Evolutionary conservation across 92 coral and sea anemone species (phyloP), one percentile per base, ranked within the genome.

Genomic region (Actinernus sp.): DNA sequence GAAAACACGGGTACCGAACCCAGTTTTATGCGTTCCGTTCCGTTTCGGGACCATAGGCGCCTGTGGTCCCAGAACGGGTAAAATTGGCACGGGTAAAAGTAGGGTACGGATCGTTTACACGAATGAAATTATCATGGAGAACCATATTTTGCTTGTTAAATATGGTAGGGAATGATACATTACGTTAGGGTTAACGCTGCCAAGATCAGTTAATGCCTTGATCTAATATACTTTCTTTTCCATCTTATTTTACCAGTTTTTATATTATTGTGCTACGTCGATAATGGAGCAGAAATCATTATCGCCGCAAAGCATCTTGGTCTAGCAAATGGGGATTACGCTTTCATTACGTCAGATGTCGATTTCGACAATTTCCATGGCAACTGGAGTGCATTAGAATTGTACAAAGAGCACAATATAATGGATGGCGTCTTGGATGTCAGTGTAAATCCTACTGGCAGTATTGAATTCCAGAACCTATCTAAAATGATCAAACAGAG

Each of bases 311-410:
- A 26, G 40, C 23, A 39, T 20, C 67, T 36, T 20, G 46, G 39
- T 34, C 31, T 60, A 23, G 29, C 67, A 18, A 60, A 60, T 28
- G 67, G 67, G 14, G 50, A 60, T 9, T 60, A 60, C 67, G 67
- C 46, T 13, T 60, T 60, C 50, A 5, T 60, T 18, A 60, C 67
- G 40, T 36, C 40, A 36, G 67, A 60, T 25, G 2, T 60, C 6
- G 29, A 41, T 45, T 34, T n/a, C 17, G 67, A 60, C 23, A 40
- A 16, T 10, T n/a, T 50, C 29, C 49, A 34, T 40, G 29, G 67
- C 40, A 40, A 39, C n/a, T n/a, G n/a, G n/a, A 51, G 58, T 51
- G 58, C 58, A 19, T 25, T 51, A 3, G 31, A 51, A 18, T 51
- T 2, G 2, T 51, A 51, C 58, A 31, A 9, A 4, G 1, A 9